Evolutionary conservation across 1,140 invertebrate species (phyloP).

Genomic region (Drosophila takahashii): DNA sequence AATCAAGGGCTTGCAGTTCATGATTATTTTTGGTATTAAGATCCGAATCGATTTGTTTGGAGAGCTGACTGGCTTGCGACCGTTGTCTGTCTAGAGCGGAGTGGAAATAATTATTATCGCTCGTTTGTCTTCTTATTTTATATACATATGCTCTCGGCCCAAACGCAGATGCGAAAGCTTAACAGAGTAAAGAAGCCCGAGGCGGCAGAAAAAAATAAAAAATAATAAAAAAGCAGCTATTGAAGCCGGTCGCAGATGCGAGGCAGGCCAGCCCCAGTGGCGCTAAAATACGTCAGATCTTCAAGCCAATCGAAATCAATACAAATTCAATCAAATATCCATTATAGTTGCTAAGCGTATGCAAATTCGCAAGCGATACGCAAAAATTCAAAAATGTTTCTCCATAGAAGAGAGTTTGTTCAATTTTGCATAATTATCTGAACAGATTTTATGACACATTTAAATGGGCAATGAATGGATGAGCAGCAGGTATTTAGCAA

Average conservation of each 20-base stretch:
- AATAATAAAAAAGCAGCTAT: conserved; percentile 36
- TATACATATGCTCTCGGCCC: conserved; percentile 62
- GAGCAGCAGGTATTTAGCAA: conserved; percentile 13
- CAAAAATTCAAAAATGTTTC: conserved; percentile 17
- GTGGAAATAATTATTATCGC: conserved; percentile 73
- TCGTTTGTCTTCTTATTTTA: conserved; percentile 79
- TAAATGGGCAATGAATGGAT: conserved; percentile 16
- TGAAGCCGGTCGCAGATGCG: conserved; percentile 67
- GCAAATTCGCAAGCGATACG: conserved; percentile 41
- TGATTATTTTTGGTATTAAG: conserved; percentile 23
- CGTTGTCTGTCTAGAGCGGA: conserved; percentile 61
- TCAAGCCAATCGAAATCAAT: conserved; percentile 40
- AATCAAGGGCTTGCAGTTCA: conserved; percentile 59
- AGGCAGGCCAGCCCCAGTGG: conserved; percentile 46
- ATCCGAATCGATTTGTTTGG: conserved; percentile 7
- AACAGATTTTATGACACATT: conserved; percentile 25
- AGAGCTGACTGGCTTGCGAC: conserved; percentile 43
- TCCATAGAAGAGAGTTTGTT: conserved; percentile 9
- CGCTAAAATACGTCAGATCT: conserved; percentile 54
- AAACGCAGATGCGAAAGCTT: conserved; percentile 73
- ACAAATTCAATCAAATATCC: conserved; percentile 55
- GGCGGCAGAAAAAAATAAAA: conserved; percentile 36
- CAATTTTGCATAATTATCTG: conserved; percentile 38
- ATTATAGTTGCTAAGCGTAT: conserved; percentile 56
- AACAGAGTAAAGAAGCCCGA: conserved; percentile 65